A percentile compares a stretch with the other conserved stretches of the same genome.
phyloP scores from a whole-genome alignment of 2,113 vertebrate genomes.

The Neofelis nebulosa region DNA sequence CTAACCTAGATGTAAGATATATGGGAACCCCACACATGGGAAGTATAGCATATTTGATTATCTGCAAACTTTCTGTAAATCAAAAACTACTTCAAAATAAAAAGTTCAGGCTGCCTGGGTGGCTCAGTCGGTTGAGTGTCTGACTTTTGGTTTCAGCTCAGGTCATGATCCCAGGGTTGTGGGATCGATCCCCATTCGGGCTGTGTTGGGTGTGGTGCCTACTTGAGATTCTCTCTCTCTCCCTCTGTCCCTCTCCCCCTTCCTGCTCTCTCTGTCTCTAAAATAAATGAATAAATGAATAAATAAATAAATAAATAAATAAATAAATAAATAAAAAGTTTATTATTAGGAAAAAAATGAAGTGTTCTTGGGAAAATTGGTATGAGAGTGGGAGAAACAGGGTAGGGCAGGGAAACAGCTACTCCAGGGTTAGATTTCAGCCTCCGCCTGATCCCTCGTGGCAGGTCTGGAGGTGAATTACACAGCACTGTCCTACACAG shows the following conservation, averaged over 20 bases:
- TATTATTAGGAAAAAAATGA: background rate
- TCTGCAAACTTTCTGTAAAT: background rate
- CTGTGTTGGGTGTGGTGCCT: no score
- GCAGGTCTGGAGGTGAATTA: background rate
- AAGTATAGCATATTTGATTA: background rate
- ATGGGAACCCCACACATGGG: background rate
- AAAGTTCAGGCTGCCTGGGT: background rate
- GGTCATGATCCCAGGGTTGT: no score
- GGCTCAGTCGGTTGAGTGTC: no score
- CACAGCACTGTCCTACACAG: background rate
- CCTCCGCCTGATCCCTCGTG: background rate
- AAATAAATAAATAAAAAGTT: background rate
- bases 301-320: no score
- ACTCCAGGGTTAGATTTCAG: background rate
- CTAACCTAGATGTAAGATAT: background rate
- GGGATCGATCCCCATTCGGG: no score
- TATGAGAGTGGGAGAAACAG: background rate
- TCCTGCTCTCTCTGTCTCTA: no score
- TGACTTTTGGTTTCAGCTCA: no score
- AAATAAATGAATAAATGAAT: no score
- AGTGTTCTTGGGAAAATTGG: background rate
- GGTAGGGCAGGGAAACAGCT: background rate
- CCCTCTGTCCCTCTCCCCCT: no score
- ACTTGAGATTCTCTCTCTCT: no score
- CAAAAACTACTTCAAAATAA: background rate